Percentiles rank a stretch among this genome's conserved stretches.
Evolutionary conservation across 2,113 vertebrate species (phyloP).

Genomic region (Neopipo cinnamomea): DNA sequence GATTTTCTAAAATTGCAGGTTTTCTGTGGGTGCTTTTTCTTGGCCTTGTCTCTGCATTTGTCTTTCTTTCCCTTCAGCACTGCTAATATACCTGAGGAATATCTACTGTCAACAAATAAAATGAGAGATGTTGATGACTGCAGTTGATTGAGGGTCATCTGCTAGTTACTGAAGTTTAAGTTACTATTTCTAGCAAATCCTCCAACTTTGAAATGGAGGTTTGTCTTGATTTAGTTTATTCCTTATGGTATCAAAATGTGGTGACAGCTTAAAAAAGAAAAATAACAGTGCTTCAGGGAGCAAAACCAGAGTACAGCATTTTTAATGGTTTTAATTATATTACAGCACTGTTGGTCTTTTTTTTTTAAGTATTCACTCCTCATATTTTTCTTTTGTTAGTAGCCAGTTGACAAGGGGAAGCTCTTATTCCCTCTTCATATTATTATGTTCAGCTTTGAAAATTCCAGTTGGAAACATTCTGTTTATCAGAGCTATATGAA

Average conservation of each 20-base stretch:
- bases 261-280: conserved; percentile 65
- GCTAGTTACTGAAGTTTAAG: not conserved
- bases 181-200: conserved; percentile 8
- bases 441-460: conserved; percentile 29
- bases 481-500: conserved; percentile 45
- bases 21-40: not conserved
- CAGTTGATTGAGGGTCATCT: not conserved
- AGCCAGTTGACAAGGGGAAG: conserved; percentile 59
- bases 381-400: conserved; percentile 63
- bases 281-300: conserved; percentile 61
- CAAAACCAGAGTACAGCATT: conserved; percentile 62
- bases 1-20: not conserved
- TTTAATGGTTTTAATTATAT: conserved; percentile 70
- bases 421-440: conserved; percentile 46
- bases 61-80: not conserved
- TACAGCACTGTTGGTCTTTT: conserved; percentile 46
- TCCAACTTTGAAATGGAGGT: conserved; percentile 9
- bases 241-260: conserved; percentile 64
- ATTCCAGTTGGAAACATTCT: conserved; percentile 41
- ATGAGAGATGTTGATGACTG: not conserved
- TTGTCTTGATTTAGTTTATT: conserved; percentile 65
- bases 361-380: conserved; percentile 57
- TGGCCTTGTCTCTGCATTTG: not conserved
- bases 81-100: not conserved
- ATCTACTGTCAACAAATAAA: not conserved